These are phyloP conservation scores for Panagrolaimus sp. DNA, from an alignment of 1,140 invertebrate species.

Conservation along the genomic window DNA sequence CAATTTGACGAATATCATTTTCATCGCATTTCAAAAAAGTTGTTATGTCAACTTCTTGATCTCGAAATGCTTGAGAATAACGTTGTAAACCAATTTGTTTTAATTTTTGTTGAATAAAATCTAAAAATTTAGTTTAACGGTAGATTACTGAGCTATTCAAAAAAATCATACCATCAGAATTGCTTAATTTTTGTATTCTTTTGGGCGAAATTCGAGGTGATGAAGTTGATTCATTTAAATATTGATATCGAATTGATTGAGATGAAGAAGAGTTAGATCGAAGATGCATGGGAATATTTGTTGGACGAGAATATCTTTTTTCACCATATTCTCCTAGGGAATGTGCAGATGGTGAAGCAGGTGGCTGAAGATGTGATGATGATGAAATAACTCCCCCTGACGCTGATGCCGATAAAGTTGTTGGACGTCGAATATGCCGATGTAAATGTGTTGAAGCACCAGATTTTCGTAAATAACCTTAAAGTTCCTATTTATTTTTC, in stretches of 20 bases:
- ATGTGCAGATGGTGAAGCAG: slow-evolving; percentile 1
- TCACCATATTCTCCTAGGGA: slow-evolving; percentile 1
- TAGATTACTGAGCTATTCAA: background rate
- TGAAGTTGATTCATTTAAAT: background rate
- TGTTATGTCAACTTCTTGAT: background rate
- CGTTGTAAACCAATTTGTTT: background rate
- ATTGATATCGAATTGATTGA: background rate
- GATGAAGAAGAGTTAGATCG: background rate
- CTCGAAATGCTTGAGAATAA: background rate
- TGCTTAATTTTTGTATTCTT: background rate
- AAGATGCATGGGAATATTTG: background rate
- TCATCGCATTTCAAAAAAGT: slow-evolving; percentile 3
- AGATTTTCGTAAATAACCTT: no score
- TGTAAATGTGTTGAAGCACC: background rate
- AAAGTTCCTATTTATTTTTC: background rate
- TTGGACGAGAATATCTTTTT: background rate
- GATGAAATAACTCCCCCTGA: background rate
- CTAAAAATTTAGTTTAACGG: background rate
- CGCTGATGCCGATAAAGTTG: background rate
- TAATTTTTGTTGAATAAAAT: slow-evolving; percentile 11
- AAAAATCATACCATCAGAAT: background rate
- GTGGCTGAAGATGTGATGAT: background rate
- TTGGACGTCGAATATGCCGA: background rate
- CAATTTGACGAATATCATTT: slow-evolving; percentile 2
- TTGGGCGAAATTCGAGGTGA: background rate